phyloP scores from a whole-genome alignment of 2,888 invertebrate genomes.

The Orthonychiurus folsomi region DNA sequence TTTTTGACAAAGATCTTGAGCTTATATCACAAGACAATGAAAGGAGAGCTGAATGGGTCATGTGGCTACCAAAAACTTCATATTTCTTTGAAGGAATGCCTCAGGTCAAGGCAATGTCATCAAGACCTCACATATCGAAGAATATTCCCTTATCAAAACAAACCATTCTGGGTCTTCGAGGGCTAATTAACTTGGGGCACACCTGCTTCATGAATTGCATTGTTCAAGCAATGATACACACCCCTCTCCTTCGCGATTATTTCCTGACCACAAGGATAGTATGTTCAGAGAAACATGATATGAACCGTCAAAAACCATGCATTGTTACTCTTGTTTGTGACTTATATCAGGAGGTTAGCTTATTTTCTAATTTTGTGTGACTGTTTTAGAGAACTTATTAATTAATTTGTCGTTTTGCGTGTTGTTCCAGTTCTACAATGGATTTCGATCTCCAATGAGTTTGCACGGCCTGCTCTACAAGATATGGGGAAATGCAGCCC shows the following conservation, averaged over 20 bases:
- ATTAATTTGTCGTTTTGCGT: not conserved
- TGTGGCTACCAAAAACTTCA: constrained; percentile 15
- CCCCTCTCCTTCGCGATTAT: constrained; percentile 86
- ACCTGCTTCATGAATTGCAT: constrained; percentile 99
- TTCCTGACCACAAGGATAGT: constrained; percentile 88
- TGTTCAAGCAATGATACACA: constrained; percentile 89
- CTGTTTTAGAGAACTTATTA: not conserved
- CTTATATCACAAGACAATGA: constrained; percentile 47
- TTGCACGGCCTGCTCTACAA: constrained; percentile 75
- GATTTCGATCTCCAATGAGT: constrained; percentile 75
- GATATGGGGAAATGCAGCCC: constrained; percentile 57
- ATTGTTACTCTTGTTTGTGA: constrained; percentile 92
- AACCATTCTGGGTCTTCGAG: constrained; percentile 61
- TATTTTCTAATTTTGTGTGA: not conserved
- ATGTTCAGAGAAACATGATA: constrained; percentile 49
- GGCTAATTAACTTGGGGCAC: constrained; percentile 88
- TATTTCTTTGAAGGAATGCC: not conserved
- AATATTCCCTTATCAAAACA: constrained; percentile 18
- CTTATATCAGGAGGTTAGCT: constrained; percentile 72
- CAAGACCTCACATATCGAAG: no score
- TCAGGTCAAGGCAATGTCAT: no score
- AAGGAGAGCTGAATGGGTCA: constrained; percentile 65
- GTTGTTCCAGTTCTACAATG: constrained; percentile 77
- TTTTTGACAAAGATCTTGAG: constrained; percentile 67
- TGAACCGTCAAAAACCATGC: constrained; percentile 49